Evolutionary conservation across 2,888 invertebrate species (phyloP).

Genomic region (Sylvicola cinctus): DNA sequence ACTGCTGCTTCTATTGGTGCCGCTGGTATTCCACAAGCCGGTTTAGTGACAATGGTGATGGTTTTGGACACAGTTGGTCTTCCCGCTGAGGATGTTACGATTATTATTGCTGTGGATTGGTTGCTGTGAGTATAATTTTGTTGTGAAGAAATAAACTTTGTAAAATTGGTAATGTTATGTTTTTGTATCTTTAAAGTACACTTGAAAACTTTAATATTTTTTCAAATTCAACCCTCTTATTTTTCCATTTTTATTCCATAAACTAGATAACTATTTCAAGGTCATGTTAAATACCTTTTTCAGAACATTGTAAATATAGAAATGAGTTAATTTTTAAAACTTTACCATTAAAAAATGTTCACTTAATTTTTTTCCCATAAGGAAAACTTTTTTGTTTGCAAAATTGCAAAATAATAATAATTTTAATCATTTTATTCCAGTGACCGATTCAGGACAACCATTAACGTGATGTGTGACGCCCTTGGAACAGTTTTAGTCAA

Average conservation of each 20-base stretch:
- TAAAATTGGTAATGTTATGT: too few relatives aligned
- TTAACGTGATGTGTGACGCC: slow-evolving; percentile 92
- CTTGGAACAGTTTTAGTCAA: slow-evolving; percentile 84
- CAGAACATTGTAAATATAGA: too few relatives aligned
- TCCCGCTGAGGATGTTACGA: slow-evolving; percentile 73
- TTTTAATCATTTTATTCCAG: slow-evolving; percentile 30
- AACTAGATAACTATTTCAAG: not conserved
- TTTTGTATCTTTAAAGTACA: too few relatives aligned
- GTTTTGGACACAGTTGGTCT: slow-evolving; percentile 79
- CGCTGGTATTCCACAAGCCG: slow-evolving; percentile 90
- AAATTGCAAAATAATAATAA: too few relatives aligned
- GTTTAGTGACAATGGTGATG: slow-evolving; percentile 90
- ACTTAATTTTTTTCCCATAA: too few relatives aligned
- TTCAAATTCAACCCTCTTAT: slow-evolving; percentile 1
- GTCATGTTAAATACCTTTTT: too few relatives aligned
- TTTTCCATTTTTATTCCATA: slow-evolving; percentile 4
- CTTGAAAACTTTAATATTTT: too few relatives aligned
- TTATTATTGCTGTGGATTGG: slow-evolving; percentile 86
- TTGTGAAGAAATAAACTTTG: slow-evolving; percentile 1
- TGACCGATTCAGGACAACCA: slow-evolving; percentile 68
- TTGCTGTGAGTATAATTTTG: slow-evolving; percentile 50
- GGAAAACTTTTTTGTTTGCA: too few relatives aligned
- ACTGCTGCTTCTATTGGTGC: slow-evolving; percentile 96
- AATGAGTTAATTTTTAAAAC: too few relatives aligned
- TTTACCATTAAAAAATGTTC: too few relatives aligned